Evolutionary conservation across 2,797 vertebrate genomes (phyloP), one percentile per base, ranked within the genome.

Genomic region (Hyperoplus lanceolatus): DNA sequence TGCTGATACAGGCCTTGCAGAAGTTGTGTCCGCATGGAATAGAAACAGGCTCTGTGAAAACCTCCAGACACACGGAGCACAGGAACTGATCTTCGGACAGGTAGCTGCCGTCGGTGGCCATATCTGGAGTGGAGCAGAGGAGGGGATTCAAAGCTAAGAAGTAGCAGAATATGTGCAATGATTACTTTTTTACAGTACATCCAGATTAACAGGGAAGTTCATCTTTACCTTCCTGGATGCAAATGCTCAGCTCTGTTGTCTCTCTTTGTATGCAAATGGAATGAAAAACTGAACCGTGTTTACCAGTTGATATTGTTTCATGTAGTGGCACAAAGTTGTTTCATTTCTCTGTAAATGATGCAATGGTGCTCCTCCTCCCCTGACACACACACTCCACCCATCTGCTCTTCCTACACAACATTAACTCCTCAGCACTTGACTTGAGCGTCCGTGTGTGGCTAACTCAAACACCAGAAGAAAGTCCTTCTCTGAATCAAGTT

Each of bases 1-100:
- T 70, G 63, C 8, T 12, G 69, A 88, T 84, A 55, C 90, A 90
- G 21, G n/a, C 55, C 15, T 81, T 79, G 71, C 90, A 91, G 79
- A 87, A 93, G 69, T 90, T 92, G 87, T 93, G 90, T 70, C 90
- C 90, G 69, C 91, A 92, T 49, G 90, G 89, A 18, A 82, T 75
- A 21, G 89, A 84, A 50, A 92, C 86, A 7, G 91, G 90, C 42
- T 92, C 82, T 0, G 57, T 78, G 51, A 90, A 91, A 12, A 92
- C 29, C 0, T 91, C 90, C 56, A 89, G 81, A 65, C 90, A 92
- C 71, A 92, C 84, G 43, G 78, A 68, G 50, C 91, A 92, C 42
- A 49, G 38, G 80, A 92, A 75, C 73, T 88, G 81, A 16, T 90
- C 83, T 38, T 90, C 85, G 55, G 80, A 84, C 66, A 81, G 66